Conservation (phyloP, 2,797 vertebrate species). For the Ctenopoma multispine region DNA sequence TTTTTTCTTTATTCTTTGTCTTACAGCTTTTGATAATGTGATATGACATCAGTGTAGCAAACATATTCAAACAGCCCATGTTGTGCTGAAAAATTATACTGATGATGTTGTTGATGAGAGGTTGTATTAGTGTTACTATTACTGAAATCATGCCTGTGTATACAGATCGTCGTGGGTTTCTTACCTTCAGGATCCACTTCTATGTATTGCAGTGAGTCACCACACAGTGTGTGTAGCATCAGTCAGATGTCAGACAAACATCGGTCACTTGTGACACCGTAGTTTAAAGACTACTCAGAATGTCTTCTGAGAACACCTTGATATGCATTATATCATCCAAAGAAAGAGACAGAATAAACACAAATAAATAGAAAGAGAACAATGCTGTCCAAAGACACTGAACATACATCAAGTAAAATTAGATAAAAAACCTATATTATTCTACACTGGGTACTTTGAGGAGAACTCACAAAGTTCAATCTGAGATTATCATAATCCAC, state of each 20-base stretch:
- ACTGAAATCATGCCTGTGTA: too few species aligned
- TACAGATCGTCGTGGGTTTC: not conserved
- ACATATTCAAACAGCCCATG: not conserved
- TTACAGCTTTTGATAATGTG: too few species aligned
- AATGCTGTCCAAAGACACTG: too few species aligned
- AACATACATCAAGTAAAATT: not conserved
- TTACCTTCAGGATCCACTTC: conserved; percentile 49
- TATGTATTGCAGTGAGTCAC: conserved; percentile 26
- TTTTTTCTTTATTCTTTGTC: too few species aligned
- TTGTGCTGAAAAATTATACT: too few species aligned
- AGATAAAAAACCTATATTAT: not conserved
- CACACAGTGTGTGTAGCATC: conserved; percentile 36
- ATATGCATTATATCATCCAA: conserved; percentile 1
- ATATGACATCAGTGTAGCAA: too few species aligned
- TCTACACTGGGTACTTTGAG: not conserved
- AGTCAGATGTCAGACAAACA: conserved; percentile 27
- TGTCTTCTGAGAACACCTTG: not conserved
- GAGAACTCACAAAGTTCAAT: not conserved
- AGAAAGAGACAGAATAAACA: not conserved
- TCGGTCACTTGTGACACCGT: not conserved
- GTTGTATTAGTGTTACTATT: too few species aligned
- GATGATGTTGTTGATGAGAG: too few species aligned
- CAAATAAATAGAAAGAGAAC: not conserved
- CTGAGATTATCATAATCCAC: conserved; percentile 1
- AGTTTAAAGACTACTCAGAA: not conserved